A percentile compares a stretch with the other conserved stretches of the same genome.
phyloP scores from a whole-genome alignment of 2,113 vertebrate genomes.

The Nesoenas mayeri region DNA sequence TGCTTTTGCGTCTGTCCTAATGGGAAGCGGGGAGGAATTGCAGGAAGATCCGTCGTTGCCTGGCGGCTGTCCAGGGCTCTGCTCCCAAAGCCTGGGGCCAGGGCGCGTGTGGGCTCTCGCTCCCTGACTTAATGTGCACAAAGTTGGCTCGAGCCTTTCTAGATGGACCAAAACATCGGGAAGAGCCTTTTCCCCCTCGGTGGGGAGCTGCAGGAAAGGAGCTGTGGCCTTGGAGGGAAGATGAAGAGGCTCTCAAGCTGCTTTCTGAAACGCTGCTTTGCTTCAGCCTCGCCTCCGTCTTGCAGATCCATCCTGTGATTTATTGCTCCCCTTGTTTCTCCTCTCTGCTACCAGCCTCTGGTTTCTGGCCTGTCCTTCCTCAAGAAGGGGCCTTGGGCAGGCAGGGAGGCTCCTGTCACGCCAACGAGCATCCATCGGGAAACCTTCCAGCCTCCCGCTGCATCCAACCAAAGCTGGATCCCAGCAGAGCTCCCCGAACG shows the following conservation, averaged over 20 bases:
- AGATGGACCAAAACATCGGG: background rate
- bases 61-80: background rate
- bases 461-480: background rate
- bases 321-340: background rate
- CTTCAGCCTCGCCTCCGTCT: background rate
- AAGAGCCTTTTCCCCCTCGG: background rate
- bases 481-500: background rate
- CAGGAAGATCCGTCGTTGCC: background rate
- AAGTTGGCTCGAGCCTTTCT: background rate
- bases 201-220: background rate
- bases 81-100: background rate
- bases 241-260: background rate
- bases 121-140: background rate
- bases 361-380: background rate
- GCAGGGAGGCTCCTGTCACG: background rate
- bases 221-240: background rate
- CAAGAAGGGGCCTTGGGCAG: background rate
- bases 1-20: background rate
- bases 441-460: background rate
- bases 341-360: background rate
- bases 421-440: background rate
- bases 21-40: background rate
- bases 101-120: background rate
- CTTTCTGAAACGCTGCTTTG: background rate
- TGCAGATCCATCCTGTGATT: background rate